A percentile compares a stretch with the other conserved stretches of the same genome.
Conservation (phyloP, 2,113 vertebrate genomes). For the Bagarius yarrelli region DNA sequence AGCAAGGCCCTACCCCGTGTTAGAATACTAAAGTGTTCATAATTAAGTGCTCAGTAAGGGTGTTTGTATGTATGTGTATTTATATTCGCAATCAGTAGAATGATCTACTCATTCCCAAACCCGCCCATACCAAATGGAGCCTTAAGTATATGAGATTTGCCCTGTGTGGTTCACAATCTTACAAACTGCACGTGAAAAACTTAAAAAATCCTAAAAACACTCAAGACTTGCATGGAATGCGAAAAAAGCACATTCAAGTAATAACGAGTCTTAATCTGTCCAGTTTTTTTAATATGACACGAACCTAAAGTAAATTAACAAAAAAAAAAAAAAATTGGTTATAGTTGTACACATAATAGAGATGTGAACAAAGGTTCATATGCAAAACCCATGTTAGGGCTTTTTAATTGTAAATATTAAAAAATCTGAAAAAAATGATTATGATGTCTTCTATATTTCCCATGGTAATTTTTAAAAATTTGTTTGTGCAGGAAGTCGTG, state of each 20-base stretch:
- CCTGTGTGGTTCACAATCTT: not conserved
- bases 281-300: not conserved
- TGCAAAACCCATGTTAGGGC: too few species aligned
- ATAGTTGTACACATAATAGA: not conserved
- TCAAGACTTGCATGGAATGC: not conserved
- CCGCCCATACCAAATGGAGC: not conserved
- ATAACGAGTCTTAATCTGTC: not conserved
- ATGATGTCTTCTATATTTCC: too few species aligned
- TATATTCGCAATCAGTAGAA: not conserved
- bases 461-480: too few species aligned
- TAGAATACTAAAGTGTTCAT: too few species aligned
- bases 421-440: not conserved
- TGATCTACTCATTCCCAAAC: not conserved
- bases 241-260: not conserved
- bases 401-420: too few species aligned
- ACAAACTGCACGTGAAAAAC: not conserved
- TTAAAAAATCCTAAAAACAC: not conserved
- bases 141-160: not conserved
- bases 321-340: too few species aligned
- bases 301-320: too few species aligned
- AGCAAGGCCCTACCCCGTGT: too few species aligned
- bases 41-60: not conserved
- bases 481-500: slow-evolving; percentile 84
- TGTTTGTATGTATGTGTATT: not conserved
- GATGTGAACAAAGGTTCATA: not conserved